Evolutionary conservation across 2,113 vertebrate species (phyloP).

Genomic region (Cricetomys ansorgei): DNA sequence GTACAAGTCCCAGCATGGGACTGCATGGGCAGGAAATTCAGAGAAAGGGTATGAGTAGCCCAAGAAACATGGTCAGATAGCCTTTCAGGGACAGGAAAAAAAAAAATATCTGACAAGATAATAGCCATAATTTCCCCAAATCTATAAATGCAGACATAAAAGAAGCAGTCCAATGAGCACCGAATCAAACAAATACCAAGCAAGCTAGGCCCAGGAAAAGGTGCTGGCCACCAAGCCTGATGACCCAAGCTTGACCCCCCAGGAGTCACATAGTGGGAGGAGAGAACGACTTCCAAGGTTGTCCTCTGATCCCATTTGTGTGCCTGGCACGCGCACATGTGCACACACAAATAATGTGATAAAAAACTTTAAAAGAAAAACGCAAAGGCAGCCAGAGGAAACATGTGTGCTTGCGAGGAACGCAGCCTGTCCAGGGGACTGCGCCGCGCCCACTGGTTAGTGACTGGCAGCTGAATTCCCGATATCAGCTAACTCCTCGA

Average conservation of each 20-base stretch:
- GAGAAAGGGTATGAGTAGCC: not conserved
- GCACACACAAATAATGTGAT: not conserved
- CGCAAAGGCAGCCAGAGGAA: not conserved
- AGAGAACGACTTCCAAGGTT: not conserved
- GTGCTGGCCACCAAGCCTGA: not conserved
- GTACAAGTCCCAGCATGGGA: not conserved
- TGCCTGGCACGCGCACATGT: not conserved
- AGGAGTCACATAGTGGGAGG: not conserved
- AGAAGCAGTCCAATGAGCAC: not conserved
- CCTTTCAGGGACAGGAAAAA: not conserved
- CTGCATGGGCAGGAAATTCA: not conserved
- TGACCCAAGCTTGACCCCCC: not conserved
- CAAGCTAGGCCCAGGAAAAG: not conserved
- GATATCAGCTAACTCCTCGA: not conserved
- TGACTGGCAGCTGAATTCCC: not conserved
- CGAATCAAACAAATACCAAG: not conserved
- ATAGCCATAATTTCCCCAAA: not conserved
- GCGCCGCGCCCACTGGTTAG: not conserved
- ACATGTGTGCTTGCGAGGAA: rapidly evolving
- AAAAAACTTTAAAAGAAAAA: not conserved
- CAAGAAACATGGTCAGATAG: not conserved
- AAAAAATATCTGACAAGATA: not conserved
- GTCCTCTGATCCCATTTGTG: not conserved
- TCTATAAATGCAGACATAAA: not conserved
- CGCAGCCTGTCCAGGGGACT: not conserved